Percentiles rank a stretch among this genome's conserved stretches.
Conservation (phyloP, 2,797 vertebrate species). For the Cuniculus paca region DNA sequence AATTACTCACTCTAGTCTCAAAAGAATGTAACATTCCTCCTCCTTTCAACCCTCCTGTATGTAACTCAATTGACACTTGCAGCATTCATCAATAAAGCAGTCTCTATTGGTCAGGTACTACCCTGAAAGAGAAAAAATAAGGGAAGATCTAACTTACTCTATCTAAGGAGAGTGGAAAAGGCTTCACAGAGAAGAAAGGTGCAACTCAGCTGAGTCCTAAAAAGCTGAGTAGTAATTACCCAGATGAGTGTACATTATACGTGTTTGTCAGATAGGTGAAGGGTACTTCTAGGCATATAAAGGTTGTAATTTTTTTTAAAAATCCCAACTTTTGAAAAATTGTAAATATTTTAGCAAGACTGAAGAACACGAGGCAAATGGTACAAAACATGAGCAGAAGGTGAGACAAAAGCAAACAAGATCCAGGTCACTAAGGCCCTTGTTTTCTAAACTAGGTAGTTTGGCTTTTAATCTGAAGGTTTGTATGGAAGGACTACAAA, state of each 20-base stretch:
- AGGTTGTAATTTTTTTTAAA: not conserved
- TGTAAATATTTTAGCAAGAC: constrained; percentile 24
- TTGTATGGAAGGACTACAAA: not conserved
- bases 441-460: not conserved
- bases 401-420: constrained; percentile 25
- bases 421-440: not conserved
- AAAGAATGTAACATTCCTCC: not conserved
- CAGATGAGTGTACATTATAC: not conserved
- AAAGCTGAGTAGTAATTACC: not conserved
- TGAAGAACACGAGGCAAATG: not conserved
- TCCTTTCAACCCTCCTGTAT: not conserved
- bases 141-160: not conserved
- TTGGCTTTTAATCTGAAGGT: constrained; percentile 23
- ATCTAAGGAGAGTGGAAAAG: not conserved
- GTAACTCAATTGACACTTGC: not conserved
- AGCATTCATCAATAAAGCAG: constrained; percentile 21
- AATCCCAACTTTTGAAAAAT: not conserved
- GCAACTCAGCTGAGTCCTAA: not conserved
- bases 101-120: not conserved
- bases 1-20: not conserved
- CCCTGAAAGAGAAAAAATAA: not conserved
- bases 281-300: not conserved
- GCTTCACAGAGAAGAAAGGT: not conserved
- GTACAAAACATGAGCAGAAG: not conserved
- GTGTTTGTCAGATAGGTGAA: not conserved